Base-by-base conservation (phyloP, 2,888 invertebrate species). In the Physocephala rufipes region DNA sequence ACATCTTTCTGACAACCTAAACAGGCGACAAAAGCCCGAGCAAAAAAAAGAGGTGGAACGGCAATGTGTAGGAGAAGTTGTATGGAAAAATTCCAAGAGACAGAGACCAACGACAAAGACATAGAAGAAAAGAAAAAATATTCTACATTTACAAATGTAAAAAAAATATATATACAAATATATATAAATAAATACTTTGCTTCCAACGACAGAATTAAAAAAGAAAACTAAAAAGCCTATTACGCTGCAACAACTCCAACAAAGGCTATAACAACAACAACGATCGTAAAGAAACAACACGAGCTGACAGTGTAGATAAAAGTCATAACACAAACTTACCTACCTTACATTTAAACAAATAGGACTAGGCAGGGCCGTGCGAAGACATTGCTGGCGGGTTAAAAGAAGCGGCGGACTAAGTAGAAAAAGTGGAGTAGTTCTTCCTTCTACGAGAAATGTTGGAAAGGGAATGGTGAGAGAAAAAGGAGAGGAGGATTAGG, bases 1-100 rank as follows among this genome's bases (percentile, higher is more conserved):
- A 59, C 58, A 45, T 55, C 67, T 26, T 67, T 59, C 45, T 67
- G 58, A 47, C 45, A 67, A 58, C 45, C 58, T 47, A 43, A 67
- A 53, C 21, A 43, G 16, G 24, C 24, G 5, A 36, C 36, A 55
- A 21, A 36, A 13, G 21, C 1, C 3, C 12, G 43, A 28, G n/a
- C n/a, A n/a, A n/a, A 66, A 24, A 45, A 45, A 26, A 24, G 47
- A 36, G 47, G 26, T 13, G n/a, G 47, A 26, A 12, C 63, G 47
- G 43, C 61, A 36, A 36, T 1, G n/a, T 30, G 15, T 45, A 45
- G 62, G 49, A 15, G 19, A 49, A 12, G 16, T 15, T 7, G 15
- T 12, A n/a, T 49, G 49, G 49, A 15, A 49, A 49, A 12, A 15
- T n/a, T n/a, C 19, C n/a, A 49, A 15, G 12, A n/a, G 12, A 49